Percentiles rank a stretch among this genome's conserved stretches.
Evolutionary conservation across 2,888 invertebrate genomes (phyloP).

Genomic region (Napeogenes sylphis): DNA sequence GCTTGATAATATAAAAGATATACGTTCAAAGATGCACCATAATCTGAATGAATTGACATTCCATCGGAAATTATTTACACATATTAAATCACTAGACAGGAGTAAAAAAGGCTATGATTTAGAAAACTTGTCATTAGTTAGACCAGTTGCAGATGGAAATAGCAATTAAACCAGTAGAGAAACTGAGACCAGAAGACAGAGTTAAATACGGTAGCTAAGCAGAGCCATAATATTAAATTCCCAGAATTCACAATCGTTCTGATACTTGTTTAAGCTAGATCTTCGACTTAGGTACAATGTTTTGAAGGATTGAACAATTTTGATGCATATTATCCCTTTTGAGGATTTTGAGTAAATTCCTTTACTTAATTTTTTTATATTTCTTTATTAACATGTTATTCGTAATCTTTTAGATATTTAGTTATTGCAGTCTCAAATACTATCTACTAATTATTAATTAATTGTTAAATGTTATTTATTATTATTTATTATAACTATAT

Average conservation of each 20-base stretch:
- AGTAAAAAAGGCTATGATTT: constrained; percentile 23
- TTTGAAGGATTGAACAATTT: no score
- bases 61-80: constrained; percentile 1
- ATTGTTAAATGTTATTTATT: no score
- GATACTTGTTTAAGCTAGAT: neutral
- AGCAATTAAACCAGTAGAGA: constrained; percentile 34
- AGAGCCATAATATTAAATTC: constrained; percentile 19
- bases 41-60: neutral
- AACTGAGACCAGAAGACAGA: constrained; percentile 25
- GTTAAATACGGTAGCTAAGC: constrained; percentile 13
- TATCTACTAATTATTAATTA: no score
- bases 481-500: no score
- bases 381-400: no score
- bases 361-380: no score
- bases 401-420: no score
- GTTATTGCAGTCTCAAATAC: no score
- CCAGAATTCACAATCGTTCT: neutral
- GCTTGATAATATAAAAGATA: no score
- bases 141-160: constrained; percentile 23
- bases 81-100: constrained; percentile 9
- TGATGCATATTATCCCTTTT: no score
- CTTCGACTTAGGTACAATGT: no score
- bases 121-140: constrained; percentile 29
- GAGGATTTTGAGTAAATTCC: no score
- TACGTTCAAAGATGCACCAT: neutral